These are phyloP conservation scores for Microtus montanus DNA, from an alignment of 2,113 vertebrate species.

Conservation along the genomic window DNA sequence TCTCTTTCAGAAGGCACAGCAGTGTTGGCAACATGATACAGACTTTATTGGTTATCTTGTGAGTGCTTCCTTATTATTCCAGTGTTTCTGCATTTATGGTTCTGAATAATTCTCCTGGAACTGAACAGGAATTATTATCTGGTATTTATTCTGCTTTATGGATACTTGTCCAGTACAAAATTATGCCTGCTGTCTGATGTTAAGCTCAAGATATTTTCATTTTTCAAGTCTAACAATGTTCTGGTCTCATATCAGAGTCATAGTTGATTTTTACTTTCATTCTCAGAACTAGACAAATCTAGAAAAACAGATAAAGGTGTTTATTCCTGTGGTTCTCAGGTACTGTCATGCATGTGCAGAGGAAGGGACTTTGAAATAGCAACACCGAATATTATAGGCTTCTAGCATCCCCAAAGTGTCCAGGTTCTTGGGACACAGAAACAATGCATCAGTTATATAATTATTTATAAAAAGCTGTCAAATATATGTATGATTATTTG, in stretches of 20 bases:
- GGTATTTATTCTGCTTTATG: background rate
- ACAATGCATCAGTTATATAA: background rate
- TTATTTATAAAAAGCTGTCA: background rate
- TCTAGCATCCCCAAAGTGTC: too few relatives aligned
- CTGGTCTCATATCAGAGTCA: too few relatives aligned
- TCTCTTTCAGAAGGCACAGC: background rate
- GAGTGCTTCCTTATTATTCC: background rate
- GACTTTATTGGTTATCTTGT: too few relatives aligned
- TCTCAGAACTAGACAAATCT: background rate
- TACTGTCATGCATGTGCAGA: too few relatives aligned
- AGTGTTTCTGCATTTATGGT: background rate
- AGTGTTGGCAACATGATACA: background rate
- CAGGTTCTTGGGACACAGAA: background rate
- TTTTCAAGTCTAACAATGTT: background rate
- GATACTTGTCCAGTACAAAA: background rate
- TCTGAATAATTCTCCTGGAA: background rate
- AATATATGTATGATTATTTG: background rate
- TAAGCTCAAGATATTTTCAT: too few relatives aligned
- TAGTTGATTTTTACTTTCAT: background rate
- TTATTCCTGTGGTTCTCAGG: background rate
- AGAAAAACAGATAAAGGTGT: background rate
- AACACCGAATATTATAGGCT: background rate
- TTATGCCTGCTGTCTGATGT: too few relatives aligned
- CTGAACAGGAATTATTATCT: background rate
- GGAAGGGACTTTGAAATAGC: background rate